Evolutionary conservation across 2,113 vertebrate genomes (phyloP), one percentile per base, ranked within the genome.

Genomic region (Bufo bufo): DNA sequence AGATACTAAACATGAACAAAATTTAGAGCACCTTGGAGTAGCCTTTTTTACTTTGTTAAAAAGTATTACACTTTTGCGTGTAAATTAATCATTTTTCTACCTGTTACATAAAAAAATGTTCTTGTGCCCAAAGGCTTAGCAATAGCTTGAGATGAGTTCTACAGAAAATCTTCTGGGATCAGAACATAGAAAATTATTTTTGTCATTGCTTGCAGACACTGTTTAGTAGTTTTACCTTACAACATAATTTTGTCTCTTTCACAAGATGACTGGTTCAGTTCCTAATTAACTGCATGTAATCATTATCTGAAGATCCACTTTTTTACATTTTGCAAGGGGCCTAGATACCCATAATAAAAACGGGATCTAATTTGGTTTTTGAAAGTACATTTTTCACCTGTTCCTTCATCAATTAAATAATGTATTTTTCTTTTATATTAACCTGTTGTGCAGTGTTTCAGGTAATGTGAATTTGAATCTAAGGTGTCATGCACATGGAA

Each of bases 191-290:
- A 75, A 74, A 61, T 74, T 82, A 82, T 87, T 87, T 87, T 87
- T 82, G 86, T 82, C 86, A 82, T 87, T 82, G 86, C 86, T 87
- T 33, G 19, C 19, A 87, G 86, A 82, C 86, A 82, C 78, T 87
- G 86, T 82, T 87, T 87, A 87, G 86, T 82, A 77, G 56, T 85
- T 17, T 63, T 47, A 85, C 54, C 43, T 87, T 75, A 87, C 56
- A 87, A 87, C 79, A 87, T 82, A 61, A 87, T 87, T 82, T 82
- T 33, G 56, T 61, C 54, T 61, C 7, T 72, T 80, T 56, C 23
- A 69, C 7, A 65, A 87, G 65, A 87, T 45, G 23, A 65, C 20
- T 77, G 1, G 58, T 63, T 54, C 14, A 58, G 33, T 54, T 69
- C 59, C 54, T 66, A 58, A 52, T 47, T 50, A 79, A 4, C 20